phyloP scores from a whole-genome alignment of 2,888 invertebrate species.

The Tiliacea aurago region DNA sequence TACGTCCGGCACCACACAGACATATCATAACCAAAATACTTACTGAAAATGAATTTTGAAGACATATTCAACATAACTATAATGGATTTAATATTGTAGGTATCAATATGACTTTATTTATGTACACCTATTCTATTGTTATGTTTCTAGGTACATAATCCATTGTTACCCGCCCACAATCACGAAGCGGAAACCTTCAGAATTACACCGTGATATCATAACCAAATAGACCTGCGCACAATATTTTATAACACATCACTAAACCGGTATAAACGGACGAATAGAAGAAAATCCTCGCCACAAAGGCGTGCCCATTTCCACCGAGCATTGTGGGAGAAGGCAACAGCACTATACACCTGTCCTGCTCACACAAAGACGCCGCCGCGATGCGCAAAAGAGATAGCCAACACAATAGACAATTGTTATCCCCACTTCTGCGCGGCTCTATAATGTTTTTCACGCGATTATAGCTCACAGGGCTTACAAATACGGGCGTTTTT shows the following conservation, averaged over 20 bases:
- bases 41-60: too few relatives aligned
- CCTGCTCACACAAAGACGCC: conserved; percentile 79
- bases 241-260: conserved; percentile 65
- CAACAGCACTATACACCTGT: conserved; percentile 71
- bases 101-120: too few relatives aligned
- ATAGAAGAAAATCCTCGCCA: conserved; percentile 84
- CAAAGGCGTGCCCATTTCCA: conserved; percentile 83
- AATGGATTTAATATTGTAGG: background rate
- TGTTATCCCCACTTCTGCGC: conserved; percentile 87
- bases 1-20: too few relatives aligned
- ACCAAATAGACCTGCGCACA: conserved; percentile 79
- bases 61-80: too few relatives aligned
- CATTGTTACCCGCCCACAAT: conserved; percentile 49
- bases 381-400: conserved; percentile 86
- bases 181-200: conserved; percentile 48
- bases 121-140: background rate
- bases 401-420: conserved; percentile 89
- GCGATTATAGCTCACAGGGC: conserved; percentile 70
- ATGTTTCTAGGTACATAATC: background rate
- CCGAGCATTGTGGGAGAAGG: conserved; percentile 81
- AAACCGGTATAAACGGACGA: conserved; percentile 77
- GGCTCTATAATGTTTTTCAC: conserved; percentile 76
- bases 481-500: conserved; percentile 68
- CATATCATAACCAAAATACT: too few relatives aligned
- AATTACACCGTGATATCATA: conserved; percentile 49